A percentile compares a stretch with the other conserved stretches of the same genome.
Evolutionary conservation across 2,888 invertebrate genomes (phyloP).

Genomic region (Platypus cylindrus): DNA sequence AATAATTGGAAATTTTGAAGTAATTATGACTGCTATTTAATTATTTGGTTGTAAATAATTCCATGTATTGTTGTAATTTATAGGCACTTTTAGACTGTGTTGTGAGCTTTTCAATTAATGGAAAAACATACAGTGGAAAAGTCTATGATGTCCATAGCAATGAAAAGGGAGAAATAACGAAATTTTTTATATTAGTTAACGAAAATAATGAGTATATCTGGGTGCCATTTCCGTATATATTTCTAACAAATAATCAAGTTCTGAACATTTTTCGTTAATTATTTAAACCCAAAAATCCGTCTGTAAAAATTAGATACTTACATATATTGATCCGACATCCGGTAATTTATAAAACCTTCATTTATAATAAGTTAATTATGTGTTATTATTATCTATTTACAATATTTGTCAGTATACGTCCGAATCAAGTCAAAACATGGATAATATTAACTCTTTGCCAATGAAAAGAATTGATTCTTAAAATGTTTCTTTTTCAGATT

Average conservation of each 20-base stretch:
- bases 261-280: neutral
- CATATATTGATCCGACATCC: too few species aligned
- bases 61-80: conserved; percentile 2
- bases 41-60: neutral
- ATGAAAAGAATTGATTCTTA: too few species aligned
- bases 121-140: conserved; percentile 7
- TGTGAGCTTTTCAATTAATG: conserved; percentile 9
- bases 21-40: neutral
- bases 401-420: too few species aligned
- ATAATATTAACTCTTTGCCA: too few species aligned
- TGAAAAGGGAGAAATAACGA: conserved; percentile 8
- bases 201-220: conserved; percentile 9
- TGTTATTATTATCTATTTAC: too few species aligned
- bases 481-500: too few species aligned
- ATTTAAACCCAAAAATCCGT: too few species aligned
- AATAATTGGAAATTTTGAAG: conserved; percentile 14
- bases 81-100: conserved; percentile 10
- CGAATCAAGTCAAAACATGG: too few species aligned
- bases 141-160: conserved; percentile 8
- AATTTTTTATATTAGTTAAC: conserved; percentile 10
- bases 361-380: too few species aligned
- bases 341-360: too few species aligned
- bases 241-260: conserved; percentile 9
- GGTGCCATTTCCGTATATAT: conserved; percentile 11
- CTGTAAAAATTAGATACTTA: too few species aligned